Percentiles rank a stretch among this genome's conserved stretches.
Evolutionary conservation across 23 tunicate species (phyloP).

Genomic region (Ciona savignyi): DNA sequence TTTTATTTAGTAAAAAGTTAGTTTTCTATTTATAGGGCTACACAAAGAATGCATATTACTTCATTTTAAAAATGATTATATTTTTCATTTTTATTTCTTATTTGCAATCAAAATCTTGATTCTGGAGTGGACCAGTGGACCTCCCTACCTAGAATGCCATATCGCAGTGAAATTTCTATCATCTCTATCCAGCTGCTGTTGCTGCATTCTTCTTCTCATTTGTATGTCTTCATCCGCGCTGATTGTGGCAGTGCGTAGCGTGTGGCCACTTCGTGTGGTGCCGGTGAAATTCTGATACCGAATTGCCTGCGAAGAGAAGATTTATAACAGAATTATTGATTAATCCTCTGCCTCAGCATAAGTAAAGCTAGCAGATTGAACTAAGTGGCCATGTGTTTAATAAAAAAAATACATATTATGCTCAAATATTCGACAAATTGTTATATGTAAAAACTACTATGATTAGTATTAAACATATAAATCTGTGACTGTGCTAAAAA

Average conservation of each 20-base stretch:
- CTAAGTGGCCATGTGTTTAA: too few relatives aligned
- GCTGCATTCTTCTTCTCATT: conserved; percentile 82
- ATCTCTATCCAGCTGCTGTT: conserved; percentile 81
- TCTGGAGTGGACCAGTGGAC: too few relatives aligned
- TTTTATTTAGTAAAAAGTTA: background rate
- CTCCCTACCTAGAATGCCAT: conserved; percentile 92
- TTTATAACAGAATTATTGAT: background rate
- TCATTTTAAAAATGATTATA: too few relatives aligned
- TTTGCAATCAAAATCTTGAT: too few relatives aligned
- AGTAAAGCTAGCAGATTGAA: too few relatives aligned
- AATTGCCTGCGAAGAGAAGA: conserved; percentile 43
- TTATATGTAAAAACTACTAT: too few relatives aligned
- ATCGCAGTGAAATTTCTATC: conserved; percentile 79
- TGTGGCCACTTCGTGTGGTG: conserved; percentile 86
- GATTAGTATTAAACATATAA: too few relatives aligned
- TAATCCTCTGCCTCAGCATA: too few relatives aligned
- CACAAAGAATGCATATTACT: background rate
- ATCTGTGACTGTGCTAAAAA: too few relatives aligned
- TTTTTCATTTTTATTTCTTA: too few relatives aligned
- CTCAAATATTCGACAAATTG: too few relatives aligned
- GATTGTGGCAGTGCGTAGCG: conserved; percentile 68
- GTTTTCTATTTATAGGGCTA: background rate
- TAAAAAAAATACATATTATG: too few relatives aligned
- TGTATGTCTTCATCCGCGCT: conserved; percentile 83
- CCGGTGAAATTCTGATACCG: conserved; percentile 84